These are phyloP conservation scores for Procavia capensis DNA, from an alignment of 2,113 vertebrate genomes.

Conservation along the genomic window DNA sequence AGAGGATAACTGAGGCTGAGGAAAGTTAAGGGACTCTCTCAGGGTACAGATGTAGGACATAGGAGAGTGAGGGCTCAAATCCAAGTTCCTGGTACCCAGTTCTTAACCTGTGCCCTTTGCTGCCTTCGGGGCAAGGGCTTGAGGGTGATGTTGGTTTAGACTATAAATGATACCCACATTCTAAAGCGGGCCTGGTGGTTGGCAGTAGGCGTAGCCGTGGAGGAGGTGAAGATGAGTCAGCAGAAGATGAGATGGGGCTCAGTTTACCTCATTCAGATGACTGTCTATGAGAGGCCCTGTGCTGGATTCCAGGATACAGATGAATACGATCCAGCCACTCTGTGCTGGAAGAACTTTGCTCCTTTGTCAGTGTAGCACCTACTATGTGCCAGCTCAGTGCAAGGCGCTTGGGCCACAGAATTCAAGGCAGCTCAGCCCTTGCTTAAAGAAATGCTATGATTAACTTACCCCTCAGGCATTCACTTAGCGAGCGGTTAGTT, in stretches of 20 bases:
- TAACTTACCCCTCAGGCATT: background rate
- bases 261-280: fast-evolving
- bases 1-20: background rate
- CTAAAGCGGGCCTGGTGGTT: background rate
- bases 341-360: background rate
- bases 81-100: background rate
- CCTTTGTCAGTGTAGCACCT: background rate
- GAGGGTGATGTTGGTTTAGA: background rate
- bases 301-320: background rate
- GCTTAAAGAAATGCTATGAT: background rate
- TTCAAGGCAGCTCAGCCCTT: background rate
- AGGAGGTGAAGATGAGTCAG: background rate
- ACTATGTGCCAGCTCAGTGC: background rate
- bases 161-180: background rate
- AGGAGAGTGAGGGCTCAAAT: background rate
- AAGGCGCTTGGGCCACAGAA: background rate
- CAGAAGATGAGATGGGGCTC: background rate
- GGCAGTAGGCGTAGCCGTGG: background rate
- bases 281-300: background rate
- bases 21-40: background rate
- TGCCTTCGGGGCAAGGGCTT: background rate
- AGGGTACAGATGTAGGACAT: background rate
- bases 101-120: background rate
- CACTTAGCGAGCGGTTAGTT: background rate
- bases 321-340: background rate